A percentile compares a stretch with the other conserved stretches of the same genome.
Conservation (phyloP, 2,113 vertebrate species). For the Siphamia tubifer region DNA sequence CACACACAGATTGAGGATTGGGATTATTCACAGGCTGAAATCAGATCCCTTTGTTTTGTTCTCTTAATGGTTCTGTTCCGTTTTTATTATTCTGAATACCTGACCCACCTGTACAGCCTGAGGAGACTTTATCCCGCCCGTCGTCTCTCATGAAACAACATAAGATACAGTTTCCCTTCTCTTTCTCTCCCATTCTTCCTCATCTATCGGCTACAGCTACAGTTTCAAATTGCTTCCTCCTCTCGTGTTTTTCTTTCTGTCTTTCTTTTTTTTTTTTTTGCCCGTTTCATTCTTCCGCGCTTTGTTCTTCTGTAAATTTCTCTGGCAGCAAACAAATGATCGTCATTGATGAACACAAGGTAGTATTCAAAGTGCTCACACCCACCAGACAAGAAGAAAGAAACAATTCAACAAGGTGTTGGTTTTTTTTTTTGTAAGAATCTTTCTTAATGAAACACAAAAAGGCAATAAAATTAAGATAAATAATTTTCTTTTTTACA, state of each 20-base stretch:
- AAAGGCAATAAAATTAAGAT: slow-evolving; percentile 86
- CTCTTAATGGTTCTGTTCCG: slow-evolving; percentile 68
- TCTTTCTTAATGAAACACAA: slow-evolving; percentile 82
- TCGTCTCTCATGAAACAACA: slow-evolving; percentile 23
- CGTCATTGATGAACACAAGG: slow-evolving; percentile 51
- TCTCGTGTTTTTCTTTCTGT: background rate
- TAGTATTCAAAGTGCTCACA: slow-evolving; percentile 33
- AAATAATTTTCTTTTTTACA: slow-evolving; percentile 83
- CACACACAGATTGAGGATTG: background rate
- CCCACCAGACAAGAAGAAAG: background rate
- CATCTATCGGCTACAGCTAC: slow-evolving; percentile 41
- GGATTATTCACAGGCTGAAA: slow-evolving; percentile 54
- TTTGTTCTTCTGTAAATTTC: slow-evolving; percentile 53
- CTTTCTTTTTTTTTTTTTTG: background rate
- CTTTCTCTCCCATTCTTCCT: slow-evolving; percentile 41
- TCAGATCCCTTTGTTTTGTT: slow-evolving; percentile 58
- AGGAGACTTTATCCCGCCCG: slow-evolving; percentile 40
- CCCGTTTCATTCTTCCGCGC: slow-evolving; percentile 20
- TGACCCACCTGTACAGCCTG: slow-evolving; percentile 66
- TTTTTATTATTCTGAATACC: slow-evolving; percentile 69
- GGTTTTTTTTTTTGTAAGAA: slow-evolving; percentile 60
- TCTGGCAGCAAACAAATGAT: slow-evolving; percentile 55
- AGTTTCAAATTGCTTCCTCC: slow-evolving; percentile 71
- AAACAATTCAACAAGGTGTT: background rate
- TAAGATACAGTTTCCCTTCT: slow-evolving; percentile 63